These are phyloP conservation scores for Neolamprologus hecqui DNA, from an alignment of 2,113 vertebrate genomes.

Conservation along the genomic window DNA sequence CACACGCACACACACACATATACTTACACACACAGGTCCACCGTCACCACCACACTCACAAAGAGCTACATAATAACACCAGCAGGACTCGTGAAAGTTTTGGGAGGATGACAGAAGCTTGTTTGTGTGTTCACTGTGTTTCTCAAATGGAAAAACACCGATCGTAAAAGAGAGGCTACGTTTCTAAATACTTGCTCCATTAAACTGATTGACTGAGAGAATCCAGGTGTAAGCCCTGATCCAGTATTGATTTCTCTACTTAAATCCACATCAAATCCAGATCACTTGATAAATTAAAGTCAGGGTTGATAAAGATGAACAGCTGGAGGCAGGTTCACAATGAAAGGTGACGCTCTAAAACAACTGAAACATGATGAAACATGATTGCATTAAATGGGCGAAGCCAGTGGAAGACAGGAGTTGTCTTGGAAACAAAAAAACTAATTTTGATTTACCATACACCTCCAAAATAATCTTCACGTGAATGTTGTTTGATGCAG, in stretches of 20 bases:
- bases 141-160: background rate
- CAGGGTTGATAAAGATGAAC: conserved; percentile 16
- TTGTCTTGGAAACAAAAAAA: background rate
- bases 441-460: background rate
- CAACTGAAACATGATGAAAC: background rate
- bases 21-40: background rate
- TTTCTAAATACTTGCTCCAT: conserved; percentile 25
- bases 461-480: background rate
- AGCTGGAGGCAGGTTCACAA: background rate
- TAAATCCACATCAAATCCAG: conserved; percentile 23
- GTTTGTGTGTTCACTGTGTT: background rate
- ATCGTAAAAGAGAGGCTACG: background rate
- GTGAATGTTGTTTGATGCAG: background rate
- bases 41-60: background rate
- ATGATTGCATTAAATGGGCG: background rate
- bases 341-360: background rate
- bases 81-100: background rate
- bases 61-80: background rate
- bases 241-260: conserved; percentile 14
- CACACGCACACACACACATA: background rate
- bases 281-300: conserved; percentile 24
- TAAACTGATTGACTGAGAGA: conserved; percentile 33
- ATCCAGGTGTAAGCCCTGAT: conserved; percentile 32
- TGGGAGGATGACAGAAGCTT: conserved; percentile 8
- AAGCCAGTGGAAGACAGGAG: background rate